phyloP scores from a whole-genome alignment of 1,140 invertebrate species.

The Heliconius himera region DNA sequence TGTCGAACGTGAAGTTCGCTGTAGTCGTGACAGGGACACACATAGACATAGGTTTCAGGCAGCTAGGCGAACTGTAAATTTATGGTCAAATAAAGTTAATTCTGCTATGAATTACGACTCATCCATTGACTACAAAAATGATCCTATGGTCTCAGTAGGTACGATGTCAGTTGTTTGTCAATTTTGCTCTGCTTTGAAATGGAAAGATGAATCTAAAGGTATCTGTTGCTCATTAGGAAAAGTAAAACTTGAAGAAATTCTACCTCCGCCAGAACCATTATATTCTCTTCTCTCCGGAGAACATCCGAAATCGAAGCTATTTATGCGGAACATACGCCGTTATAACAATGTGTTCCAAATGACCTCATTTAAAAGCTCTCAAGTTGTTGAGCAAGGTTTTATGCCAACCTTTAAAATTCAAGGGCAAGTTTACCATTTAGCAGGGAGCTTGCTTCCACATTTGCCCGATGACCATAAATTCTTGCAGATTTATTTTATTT shows the following conservation, averaged over 20 bases:
- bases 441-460: conserved; percentile 42
- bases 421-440: conserved; percentile 41
- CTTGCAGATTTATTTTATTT: conserved; percentile 43
- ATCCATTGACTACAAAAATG: background rate
- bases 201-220: conserved; percentile 27
- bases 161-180: background rate
- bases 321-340: conserved; percentile 40
- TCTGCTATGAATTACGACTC: background rate
- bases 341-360: conserved; percentile 44
- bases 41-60: conserved; percentile 22
- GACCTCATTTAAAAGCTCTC: conserved; percentile 41
- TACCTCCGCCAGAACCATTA: conserved; percentile 40
- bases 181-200: conserved; percentile 29
- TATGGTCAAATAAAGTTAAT: background rate
- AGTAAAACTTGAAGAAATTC: conserved; percentile 40
- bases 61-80: background rate
- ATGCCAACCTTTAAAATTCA: conserved; percentile 41
- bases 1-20: conserved; percentile 18
- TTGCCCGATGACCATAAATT: background rate
- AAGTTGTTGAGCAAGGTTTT: conserved; percentile 37
- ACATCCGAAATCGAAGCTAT: conserved; percentile 42
- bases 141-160: background rate
- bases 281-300: conserved; percentile 38
- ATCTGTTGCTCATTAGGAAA: conserved; percentile 43
- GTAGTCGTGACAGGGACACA: conserved; percentile 23